Percentiles rank a stretch among this genome's conserved stretches.
phyloP scores from a whole-genome alignment of 2,113 vertebrate genomes.

The Echinops telfairi region DNA sequence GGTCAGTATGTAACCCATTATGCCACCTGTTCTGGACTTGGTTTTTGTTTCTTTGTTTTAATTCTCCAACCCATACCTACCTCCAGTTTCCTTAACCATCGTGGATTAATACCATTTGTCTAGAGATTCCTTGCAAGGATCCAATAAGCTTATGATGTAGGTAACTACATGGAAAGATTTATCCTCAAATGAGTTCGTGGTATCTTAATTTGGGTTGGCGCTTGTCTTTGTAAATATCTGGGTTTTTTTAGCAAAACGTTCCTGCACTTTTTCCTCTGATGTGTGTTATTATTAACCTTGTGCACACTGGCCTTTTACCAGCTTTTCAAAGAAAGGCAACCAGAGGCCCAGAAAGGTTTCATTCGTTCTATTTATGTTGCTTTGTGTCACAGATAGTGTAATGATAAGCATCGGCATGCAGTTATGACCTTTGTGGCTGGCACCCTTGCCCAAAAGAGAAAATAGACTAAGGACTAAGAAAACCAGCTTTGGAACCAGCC shows the following conservation, averaged over 20 bases:
- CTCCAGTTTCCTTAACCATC: conserved; percentile 33
- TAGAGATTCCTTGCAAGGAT: background rate
- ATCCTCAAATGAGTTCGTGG: background rate
- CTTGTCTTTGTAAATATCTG: conserved; percentile 4
- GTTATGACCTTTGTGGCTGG: conserved; percentile 61
- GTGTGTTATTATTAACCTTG: conserved; percentile 7
- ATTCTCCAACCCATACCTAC: background rate
- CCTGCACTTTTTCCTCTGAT: conserved; percentile 9
- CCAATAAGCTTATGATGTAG: conserved; percentile 4
- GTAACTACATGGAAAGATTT: conserved; percentile 33
- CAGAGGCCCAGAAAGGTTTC: conserved; percentile 18
- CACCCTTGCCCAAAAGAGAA: conserved; percentile 68
- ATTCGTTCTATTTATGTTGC: conserved; percentile 35
- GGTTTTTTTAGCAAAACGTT: conserved; percentile 20
- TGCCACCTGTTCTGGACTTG: no score
- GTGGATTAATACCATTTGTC: background rate
- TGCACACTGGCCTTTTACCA: conserved; percentile 12
- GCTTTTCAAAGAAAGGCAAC: conserved; percentile 63
- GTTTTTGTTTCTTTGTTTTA: conserved; percentile 1
- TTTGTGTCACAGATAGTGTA: conserved; percentile 63
- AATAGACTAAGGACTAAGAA: conserved; percentile 54
- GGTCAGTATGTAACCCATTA: no score
- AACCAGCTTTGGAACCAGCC: conserved; percentile 12
- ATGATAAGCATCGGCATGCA: conserved; percentile 40
- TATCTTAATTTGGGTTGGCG: conserved; percentile 29